Evolutionary conservation across 2,888 invertebrate genomes (phyloP), one percentile per base, ranked within the genome.

Genomic region (Odontocolon sp.): DNA sequence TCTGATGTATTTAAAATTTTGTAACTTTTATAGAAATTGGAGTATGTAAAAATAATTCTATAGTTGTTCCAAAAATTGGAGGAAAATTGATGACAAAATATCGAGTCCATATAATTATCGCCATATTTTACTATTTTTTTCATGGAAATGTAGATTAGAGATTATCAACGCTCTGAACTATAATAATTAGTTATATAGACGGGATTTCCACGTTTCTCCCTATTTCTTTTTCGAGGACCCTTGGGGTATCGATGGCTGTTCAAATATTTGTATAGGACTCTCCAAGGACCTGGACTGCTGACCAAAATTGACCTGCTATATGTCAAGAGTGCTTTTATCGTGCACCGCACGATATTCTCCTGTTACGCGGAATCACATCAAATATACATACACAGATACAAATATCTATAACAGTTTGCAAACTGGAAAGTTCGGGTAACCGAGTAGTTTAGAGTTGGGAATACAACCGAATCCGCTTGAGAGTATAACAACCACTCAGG

Each of bases 271-370:
- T 6, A 40, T 21, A 59, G 64, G 40, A 64, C 21, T 38, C 59
- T 31, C 52, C 42, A 14, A 16, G 38, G 67, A 16, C 28, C 8
- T 50, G 31, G 42, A 52, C 38, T 14, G 33, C 42, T 16, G 61
- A 42, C 69, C 28, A 40, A 3, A 50, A 64, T 64, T 75, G 63
- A 50, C 69, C 42, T 50, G 57, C 31, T 63, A n/a, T n/a, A n/a
- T n/a, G n/a, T 31, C 69, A 57, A 64, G 56, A 69, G 69, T 69
- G 57, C 50, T 28, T 61, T 64, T 69, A 64, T 57, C 57, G 50
- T 74, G 23, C 42, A 50, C 42, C 61, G 28, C 52, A 40, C 47
- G 16, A 42, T 63, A 40, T 11, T 9, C 21, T 14, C 1, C 47
- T 14, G 8, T 56, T 45, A 21, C 5, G 11, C 14, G 9, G n/a